Evolutionary conservation across 2,888 invertebrate genomes (phyloP), one percentile per base, ranked within the genome.

Genomic region (Podotricha telesiphe): DNA sequence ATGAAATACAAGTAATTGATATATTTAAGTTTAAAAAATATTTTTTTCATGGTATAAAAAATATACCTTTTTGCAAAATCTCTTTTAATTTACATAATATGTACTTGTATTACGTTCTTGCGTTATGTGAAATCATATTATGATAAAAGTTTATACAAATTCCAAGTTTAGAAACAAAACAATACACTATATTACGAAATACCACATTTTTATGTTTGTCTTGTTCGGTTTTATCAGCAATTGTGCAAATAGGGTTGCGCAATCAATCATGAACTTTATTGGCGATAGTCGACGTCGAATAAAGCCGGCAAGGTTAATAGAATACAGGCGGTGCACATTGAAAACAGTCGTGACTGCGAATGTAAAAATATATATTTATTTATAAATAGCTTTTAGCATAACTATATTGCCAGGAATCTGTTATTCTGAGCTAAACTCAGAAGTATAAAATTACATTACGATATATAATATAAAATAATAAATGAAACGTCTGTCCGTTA

Each of bases 191-290:
- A 47, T 70, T 67, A 67, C 48, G 64, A 53, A 67, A 68, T 53
- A 62, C 17, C 45, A 61, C 53, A 15, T 62, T 67, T 66, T 45
- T 50, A 58, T 61, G 61, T 67, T 67, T 66, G 56, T 65, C 66
- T 62, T 50, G 61, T 67, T 47, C 48, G 48, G 61, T 67, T 67
- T 66, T 61, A 61, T 63, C 69, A 55, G 75, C 85, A 83, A 76
- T 84, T 86, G 82, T 78, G 77, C 77, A 83, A 86, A 86, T 78
- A 83, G 77, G 75, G 80, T 86, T 87, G 81, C 77, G 83, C 80
- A 85, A 87, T 84, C 77, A 79, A 82, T 82, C 81, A 82, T 80
- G 71, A 74, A 76, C 73, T 75, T 75, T 76, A 76, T 78, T 79
- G 80, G 80, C 79, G 79, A 81, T 79, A 79, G 76, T 76, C 76